These are phyloP conservation scores for Athrips mouffetella DNA, from an alignment of 2,888 invertebrate species.

Conservation along the genomic window DNA sequence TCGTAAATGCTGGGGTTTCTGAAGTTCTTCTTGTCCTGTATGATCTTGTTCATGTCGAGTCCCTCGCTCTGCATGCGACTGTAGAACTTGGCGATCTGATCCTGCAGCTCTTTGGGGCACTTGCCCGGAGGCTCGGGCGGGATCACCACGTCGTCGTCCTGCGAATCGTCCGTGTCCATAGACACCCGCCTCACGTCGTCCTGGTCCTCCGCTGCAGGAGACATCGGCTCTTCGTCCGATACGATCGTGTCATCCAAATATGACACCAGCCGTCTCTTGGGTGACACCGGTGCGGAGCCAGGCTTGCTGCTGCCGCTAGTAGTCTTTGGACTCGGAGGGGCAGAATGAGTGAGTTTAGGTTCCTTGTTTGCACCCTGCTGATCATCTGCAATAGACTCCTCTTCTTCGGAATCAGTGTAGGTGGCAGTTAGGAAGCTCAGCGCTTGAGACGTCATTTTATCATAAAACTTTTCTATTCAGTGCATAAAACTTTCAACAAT, in stretches of 20 bases:
- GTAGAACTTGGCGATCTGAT: conserved; percentile 87
- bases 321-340: conserved; percentile 53
- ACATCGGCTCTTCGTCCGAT: conserved; percentile 84
- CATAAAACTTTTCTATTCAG: no score
- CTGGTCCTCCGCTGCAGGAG: conserved; percentile 57
- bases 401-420: conserved; percentile 94
- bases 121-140: conserved; percentile 90
- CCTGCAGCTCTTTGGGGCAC: conserved; percentile 89
- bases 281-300: conserved; percentile 70
- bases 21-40: conserved; percentile 95
- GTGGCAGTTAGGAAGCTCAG: conserved; percentile 91
- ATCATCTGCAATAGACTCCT: conserved; percentile 84
- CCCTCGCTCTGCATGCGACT: conserved; percentile 88
- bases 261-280: conserved; percentile 79
- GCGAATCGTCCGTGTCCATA: conserved; percentile 68
- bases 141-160: conserved; percentile 82
- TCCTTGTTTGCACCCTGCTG: conserved; percentile 74
- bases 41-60: conserved; percentile 92
- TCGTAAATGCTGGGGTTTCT: conserved; percentile 99
- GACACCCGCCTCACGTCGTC: conserved; percentile 72
- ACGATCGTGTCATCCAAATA: conserved; percentile 86
- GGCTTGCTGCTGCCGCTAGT: conserved; percentile 43
- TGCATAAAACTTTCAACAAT: no score
- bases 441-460: conserved; percentile 78
- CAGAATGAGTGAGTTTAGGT: conserved; percentile 47